phyloP scores from a whole-genome alignment of 2,888 invertebrate species.

The Siphlonurus alternatus region DNA sequence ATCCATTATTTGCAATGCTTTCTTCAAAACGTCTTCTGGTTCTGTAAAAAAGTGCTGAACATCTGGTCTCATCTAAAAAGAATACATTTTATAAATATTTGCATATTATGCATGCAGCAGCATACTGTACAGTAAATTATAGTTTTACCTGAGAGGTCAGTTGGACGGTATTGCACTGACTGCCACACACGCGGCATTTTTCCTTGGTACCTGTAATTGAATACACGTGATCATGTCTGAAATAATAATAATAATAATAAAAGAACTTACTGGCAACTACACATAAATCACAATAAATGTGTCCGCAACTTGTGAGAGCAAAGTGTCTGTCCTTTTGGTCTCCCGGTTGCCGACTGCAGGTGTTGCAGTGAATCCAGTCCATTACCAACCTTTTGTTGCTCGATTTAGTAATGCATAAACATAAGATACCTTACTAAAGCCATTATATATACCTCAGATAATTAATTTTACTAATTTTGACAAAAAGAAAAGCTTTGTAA shows the following conservation, averaged over 20 bases:
- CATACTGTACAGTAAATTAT: not conserved
- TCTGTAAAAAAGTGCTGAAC: not conserved
- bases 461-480: too few relatives aligned
- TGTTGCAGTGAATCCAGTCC: conserved; percentile 10
- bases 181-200: conserved; percentile 6
- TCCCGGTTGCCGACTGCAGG: conserved; percentile 8
- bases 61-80: not conserved
- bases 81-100: not conserved
- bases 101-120: not conserved
- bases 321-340: conserved; percentile 8
- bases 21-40: not conserved
- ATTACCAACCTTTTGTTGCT: too few relatives aligned
- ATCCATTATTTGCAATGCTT: not conserved
- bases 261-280: conserved; percentile 2
- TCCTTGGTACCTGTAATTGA: conserved; percentile 2
- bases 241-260: not conserved
- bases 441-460: too few relatives aligned
- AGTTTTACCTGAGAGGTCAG: conserved; percentile 6
- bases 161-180: conserved; percentile 4
- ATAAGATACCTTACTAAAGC: too few relatives aligned
- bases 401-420: too few relatives aligned
- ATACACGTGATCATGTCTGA: not conserved
- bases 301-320: conserved; percentile 9
- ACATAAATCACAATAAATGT: conserved; percentile 8
- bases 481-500: too few relatives aligned